Evolutionary conservation across 2,113 vertebrate genomes (phyloP), one percentile per base, ranked within the genome.

Genomic region (Callithrix jacchus): DNA sequence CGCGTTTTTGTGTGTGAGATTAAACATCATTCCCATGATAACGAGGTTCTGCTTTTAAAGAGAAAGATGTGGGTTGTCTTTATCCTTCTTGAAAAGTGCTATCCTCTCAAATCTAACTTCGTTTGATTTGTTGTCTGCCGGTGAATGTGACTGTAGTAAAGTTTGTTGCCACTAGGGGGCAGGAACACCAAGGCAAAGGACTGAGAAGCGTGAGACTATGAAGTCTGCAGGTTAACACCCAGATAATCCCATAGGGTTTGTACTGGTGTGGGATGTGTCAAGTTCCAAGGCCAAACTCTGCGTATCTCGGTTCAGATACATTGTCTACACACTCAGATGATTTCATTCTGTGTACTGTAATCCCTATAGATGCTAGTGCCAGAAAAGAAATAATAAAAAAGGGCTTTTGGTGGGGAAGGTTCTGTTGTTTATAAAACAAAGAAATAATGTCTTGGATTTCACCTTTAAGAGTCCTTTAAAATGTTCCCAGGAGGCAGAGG

Each of bases 141-240:
- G 58, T 0, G 71, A 92, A 87, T 12, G 42, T 64, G 92, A 1
- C 49, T n/a, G 92, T 14, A 96, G 90, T 89, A 49, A 61, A 35
- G 56, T 30, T 13, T 87, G 1, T 4, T 1, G 88, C 95, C 98
- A 61, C 74, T 94, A 98, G 98, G 86, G 97, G 97, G 97, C 98
- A 98, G 97, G 82, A 93, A 76, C 6, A 87, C 87, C 96, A 97
- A 98, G 25, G 98, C 86, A 45, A 92, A 98, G 8, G 54, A 30
- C 2, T 20, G 4, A 5, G 71, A 32, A 64, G 18, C 23, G 0
- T 8, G 40, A 25, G 47, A 73, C 17, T 1, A 49, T 0, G 40
- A 54, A 47, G 93, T 23, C n/a, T 0, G 16, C 47, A 54, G 74
- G 85, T 87, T 37, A 70, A 37, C 18, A 12, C 2, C 11, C 30